Evolutionary conservation across 2,888 invertebrate genomes (phyloP).

Genomic region (Euplexia lucipara): DNA sequence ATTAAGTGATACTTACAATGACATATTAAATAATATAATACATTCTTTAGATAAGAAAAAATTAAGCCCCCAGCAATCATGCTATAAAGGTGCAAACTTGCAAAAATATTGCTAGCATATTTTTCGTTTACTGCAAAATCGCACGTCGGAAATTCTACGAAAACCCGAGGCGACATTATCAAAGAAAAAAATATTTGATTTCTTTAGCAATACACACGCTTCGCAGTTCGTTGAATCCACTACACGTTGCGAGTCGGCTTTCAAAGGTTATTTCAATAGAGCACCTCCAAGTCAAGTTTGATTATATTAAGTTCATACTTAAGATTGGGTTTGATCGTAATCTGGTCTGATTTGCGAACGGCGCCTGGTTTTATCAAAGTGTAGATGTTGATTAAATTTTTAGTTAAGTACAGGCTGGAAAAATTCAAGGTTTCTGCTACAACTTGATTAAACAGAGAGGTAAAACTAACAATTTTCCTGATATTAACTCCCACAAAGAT

Average conservation of each 20-base stretch:
- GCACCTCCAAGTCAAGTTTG: conserved; percentile 43
- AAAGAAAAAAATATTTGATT: conserved; percentile 54
- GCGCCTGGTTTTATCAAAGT: conserved; percentile 9
- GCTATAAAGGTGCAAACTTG: background rate
- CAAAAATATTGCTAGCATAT: conserved; percentile 22
- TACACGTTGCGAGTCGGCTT: conserved; percentile 31
- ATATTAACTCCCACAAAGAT: no score
- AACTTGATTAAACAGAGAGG: background rate
- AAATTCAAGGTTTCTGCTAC: background rate
- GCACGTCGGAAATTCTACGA: conserved; percentile 37
- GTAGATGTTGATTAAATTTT: background rate
- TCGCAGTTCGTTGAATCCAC: conserved; percentile 57
- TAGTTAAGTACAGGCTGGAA: background rate
- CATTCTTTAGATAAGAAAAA: background rate
- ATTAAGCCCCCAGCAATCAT: background rate
- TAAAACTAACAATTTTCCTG: no score
- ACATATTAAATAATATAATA: no score
- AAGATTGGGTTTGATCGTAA: conserved; percentile 19
- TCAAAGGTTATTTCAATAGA: conserved; percentile 50
- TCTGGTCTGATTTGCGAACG: conserved; percentile 12
- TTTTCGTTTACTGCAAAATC: conserved; percentile 36
- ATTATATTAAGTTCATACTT: conserved; percentile 47
- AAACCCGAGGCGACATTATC: conserved; percentile 29
- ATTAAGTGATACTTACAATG: no score
- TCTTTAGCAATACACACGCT: conserved; percentile 52